phyloP scores from a whole-genome alignment of 92 coral and sea anemone genomes.

The Parazoanthus swiftii region DNA sequence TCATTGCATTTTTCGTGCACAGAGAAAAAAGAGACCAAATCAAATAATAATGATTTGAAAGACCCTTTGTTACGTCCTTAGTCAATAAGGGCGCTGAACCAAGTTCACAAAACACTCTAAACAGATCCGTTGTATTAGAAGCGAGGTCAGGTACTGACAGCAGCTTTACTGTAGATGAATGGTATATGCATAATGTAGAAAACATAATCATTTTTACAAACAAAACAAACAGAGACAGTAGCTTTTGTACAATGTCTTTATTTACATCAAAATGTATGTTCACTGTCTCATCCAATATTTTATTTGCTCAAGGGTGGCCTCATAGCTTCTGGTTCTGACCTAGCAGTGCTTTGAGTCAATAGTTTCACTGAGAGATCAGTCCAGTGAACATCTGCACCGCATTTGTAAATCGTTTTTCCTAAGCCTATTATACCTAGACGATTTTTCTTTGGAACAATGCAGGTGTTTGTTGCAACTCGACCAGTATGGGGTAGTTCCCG shows the following conservation, averaged over 20 bases:
- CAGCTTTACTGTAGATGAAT: no score
- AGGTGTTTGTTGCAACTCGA: background rate
- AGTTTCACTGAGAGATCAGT: no score
- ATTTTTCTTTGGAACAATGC: background rate
- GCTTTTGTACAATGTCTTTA: background rate
- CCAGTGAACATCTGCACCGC: no score
- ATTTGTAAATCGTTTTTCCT: no score
- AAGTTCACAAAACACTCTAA: no score
- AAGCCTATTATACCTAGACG: background rate
- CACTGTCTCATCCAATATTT: background rate
- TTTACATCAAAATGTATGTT: background rate
- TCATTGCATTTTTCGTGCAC: no score
- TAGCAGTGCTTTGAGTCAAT: background rate
- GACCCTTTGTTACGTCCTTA: no score
- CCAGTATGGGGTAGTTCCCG: background rate
- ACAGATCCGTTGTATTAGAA: no score
- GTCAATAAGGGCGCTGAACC: no score
- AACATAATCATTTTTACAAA: background rate
- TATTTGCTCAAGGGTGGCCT: background rate
- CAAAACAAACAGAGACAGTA: background rate
- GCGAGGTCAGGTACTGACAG: no score
- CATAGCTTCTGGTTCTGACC: background rate
- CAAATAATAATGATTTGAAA: no score
- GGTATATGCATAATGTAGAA: background rate
- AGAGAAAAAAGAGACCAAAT: no score